Percentiles rank a stretch among this genome's conserved stretches.
These are phyloP conservation scores for Petrocephalus microphthalmus DNA, from an alignment of 2,113 vertebrate species.

Conservation along the genomic window DNA sequence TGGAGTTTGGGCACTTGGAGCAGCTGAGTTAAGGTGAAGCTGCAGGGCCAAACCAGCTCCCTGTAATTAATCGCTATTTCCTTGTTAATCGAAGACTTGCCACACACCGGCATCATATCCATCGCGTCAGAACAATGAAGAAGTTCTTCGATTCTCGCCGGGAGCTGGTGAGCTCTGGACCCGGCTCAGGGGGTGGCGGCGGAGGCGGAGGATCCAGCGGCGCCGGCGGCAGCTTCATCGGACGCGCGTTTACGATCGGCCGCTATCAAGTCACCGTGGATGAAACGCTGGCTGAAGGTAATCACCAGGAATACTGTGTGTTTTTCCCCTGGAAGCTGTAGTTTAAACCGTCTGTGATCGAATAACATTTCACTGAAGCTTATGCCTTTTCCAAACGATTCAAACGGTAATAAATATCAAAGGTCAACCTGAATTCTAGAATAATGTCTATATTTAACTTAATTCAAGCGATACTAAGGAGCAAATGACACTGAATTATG, in stretches of 20 bases:
- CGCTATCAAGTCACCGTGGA: constrained; percentile 93
- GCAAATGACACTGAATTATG: not conserved
- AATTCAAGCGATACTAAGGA: not conserved
- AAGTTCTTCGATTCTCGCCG: constrained; percentile 97
- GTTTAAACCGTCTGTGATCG: not conserved
- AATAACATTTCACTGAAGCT: not conserved
- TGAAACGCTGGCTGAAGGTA: constrained; percentile 95
- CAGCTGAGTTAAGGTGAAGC: not conserved
- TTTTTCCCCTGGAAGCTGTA: not conserved
- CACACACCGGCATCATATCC: not conserved
- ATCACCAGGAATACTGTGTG: not conserved
- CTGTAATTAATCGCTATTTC: not conserved
- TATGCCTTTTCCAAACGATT: not conserved
- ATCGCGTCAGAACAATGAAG: constrained; percentile 68
- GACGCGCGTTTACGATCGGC: constrained; percentile 82
- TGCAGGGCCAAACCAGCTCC: not conserved
- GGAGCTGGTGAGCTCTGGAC: constrained; percentile 84
- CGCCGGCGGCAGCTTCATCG: constrained; percentile 83
- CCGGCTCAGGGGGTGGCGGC: constrained; percentile 80
- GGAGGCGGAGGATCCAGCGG: constrained; percentile 70
- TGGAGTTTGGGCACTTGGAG: not conserved
- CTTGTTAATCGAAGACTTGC: not conserved
- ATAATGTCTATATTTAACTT: not conserved
- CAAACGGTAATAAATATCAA: not conserved
- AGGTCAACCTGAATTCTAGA: not conserved